A percentile compares a stretch with the other conserved stretches of the same genome.
Evolutionary conservation across 2,888 invertebrate genomes (phyloP).

Genomic region (Elegia similella): DNA sequence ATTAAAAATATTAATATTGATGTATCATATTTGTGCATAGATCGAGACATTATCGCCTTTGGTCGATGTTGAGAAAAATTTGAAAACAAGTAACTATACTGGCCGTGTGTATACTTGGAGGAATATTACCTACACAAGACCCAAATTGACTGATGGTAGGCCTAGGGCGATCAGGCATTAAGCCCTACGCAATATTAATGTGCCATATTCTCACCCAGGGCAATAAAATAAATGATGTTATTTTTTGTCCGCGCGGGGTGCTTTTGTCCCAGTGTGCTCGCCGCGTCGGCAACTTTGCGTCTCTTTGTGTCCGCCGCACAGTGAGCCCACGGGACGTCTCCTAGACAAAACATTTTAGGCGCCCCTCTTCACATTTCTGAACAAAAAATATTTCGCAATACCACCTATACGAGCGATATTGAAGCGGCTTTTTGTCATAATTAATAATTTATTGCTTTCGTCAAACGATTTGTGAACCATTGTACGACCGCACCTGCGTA

Average conservation of each 20-base stretch:
- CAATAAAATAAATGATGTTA: constrained; percentile 82
- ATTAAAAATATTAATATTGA: no score
- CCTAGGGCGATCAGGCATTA: constrained; percentile 75
- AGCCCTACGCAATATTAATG: constrained; percentile 76
- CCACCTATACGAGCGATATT: constrained; percentile 53
- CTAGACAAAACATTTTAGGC: constrained; percentile 76
- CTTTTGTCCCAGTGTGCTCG: constrained; percentile 61
- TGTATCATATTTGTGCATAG: no score
- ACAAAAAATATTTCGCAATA: constrained; percentile 51
- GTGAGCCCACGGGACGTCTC: constrained; percentile 63
- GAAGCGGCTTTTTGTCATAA: constrained; percentile 71
- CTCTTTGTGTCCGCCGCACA: constrained; percentile 61
- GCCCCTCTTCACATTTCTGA: constrained; percentile 62
- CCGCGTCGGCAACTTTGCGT: constrained; percentile 60
- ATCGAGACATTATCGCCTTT: no score
- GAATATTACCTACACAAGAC: constrained; percentile 22
- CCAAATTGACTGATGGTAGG: constrained; percentile 57
- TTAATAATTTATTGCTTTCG: constrained; percentile 79
- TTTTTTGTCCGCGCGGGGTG: constrained; percentile 75
- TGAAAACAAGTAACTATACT: no score
- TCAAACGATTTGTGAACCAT: constrained; percentile 58
- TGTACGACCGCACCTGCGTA: constrained; percentile 63
- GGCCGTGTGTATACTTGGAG: no score
- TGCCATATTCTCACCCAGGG: constrained; percentile 75
- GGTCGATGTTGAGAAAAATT: no score